Evolutionary conservation across 2,888 invertebrate genomes (phyloP), one percentile per base, ranked within the genome.

Genomic region (Lithophane semibrunnea): DNA sequence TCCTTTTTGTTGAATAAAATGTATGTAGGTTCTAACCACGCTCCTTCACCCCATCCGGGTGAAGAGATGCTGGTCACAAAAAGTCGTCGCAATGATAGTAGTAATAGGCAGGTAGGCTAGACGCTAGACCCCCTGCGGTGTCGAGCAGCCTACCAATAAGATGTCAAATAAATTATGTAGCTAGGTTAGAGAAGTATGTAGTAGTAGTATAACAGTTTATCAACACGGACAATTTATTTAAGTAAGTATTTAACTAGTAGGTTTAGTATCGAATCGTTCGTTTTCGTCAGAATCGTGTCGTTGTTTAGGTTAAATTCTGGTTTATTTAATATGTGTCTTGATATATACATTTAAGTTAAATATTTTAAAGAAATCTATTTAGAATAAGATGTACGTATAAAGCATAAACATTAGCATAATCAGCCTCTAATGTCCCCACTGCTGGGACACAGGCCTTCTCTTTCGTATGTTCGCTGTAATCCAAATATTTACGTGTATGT

Each of bases 121-220:
- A 29, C 69, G 79, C n/a, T 79, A 54, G 44, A 68, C 58, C 79
- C 29, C 13, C 0, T 58, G 68, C 60, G 76, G 79, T 18, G 78
- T 69, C 80, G 29, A 52, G 5, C n/a, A 79, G 42, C 67, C 29
- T 65, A 67, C 29, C 18, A 68, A 29, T 77, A 77, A 56, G 42
- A 21, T 18, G 16, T 56, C 24, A 42, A 21, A 67, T 78, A 13
- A 49, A 49, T 12, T 64, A 56, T 29, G 0, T 9, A 24, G 12
- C 37, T 24, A 47, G 1, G 8, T 4, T 29, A n/a, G 37, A 61
- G 10, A n/a, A 68, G 21, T 61, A n/a, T n/a, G 37, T n/a, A n/a
- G n/a, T n/a, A n/a, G n/a, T n/a, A n/a, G n/a, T n/a, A n/a, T n/a
- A 68, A 49, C 10, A 24, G 21, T 42, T 49, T 29, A 60, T 29